Evolutionary conservation across 2,888 invertebrate genomes (phyloP), one percentile per base, ranked within the genome.

Genomic region (Agapetus fuscipes): DNA sequence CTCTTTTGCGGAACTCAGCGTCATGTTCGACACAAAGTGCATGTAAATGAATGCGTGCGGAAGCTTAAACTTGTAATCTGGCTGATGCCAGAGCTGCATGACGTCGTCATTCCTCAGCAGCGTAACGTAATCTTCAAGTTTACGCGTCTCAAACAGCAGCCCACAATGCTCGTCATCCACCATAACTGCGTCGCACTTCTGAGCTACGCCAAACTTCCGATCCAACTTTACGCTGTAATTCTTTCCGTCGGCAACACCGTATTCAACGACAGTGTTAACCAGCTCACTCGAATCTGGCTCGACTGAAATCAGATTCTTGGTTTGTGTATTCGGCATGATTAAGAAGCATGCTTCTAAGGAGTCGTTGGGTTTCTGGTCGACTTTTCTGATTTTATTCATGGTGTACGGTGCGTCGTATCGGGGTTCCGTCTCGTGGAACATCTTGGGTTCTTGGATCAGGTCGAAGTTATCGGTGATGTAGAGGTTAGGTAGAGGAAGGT

Each of bases 41-140:
- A 84, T 78, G 51, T 77, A 72, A 51, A 86, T 74, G 48, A 75
- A 72, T 0, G 84, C 85, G 29, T 80, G 80, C 0, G 93, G 93
- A 33, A 87, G 69, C 26, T 78, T 69, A 58, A 89, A 93, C 57
- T 83, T 86, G 49, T 78, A 76, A 59, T 93, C 93, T 15, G 80
- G 79, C 50, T 83, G 80, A 61, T 83, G 87, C 88, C 88, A 93
- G 33, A 91, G 56, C 58, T 88, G 86, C 64, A 70, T 61, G 49
- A 66, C 59, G 0, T 60, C 58, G 48, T 64, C 67, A 53, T 66
- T 67, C 13, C 66, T 63, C 0, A 70, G 51, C 7, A 70, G 44
- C 46, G 63, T 66, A 3, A 69, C 69, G 41, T 64, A 64, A 46
- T 67, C 67, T 35, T 67, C 30, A 20, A 6, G 5, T 9, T 20